A percentile compares a stretch with the other conserved stretches of the same genome.
phyloP scores from a whole-genome alignment of 1,140 invertebrate species.

The Wiebesia pumilae region DNA sequence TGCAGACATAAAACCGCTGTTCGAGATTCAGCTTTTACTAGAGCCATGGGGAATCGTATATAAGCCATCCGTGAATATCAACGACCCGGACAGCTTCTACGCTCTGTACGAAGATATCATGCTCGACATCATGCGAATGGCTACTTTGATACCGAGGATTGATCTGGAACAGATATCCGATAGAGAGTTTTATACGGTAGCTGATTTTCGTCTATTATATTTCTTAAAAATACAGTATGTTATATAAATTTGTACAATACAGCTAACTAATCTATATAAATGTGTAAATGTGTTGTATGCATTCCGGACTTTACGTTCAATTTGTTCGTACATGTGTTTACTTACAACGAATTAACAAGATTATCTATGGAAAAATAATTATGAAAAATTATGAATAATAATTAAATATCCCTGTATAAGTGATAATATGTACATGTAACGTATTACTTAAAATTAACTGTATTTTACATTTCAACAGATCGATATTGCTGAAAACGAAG shows the following conservation, averaged over 20 bases:
- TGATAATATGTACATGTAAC: too few species aligned
- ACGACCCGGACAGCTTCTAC: constrained; percentile 78
- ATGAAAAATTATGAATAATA: too few species aligned
- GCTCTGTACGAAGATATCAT: constrained; percentile 77
- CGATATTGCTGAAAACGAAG: constrained; percentile 65
- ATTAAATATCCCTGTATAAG: too few species aligned
- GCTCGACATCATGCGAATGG: constrained; percentile 80
- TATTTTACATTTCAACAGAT: constrained; percentile 50
- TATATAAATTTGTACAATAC: too few species aligned
- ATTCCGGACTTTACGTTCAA: too few species aligned
- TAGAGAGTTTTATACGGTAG: constrained; percentile 63
- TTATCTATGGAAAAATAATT: too few species aligned
- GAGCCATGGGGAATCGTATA: constrained; percentile 79
- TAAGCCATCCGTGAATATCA: constrained; percentile 78
- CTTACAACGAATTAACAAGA: too few species aligned
- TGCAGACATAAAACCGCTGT: constrained; percentile 71
- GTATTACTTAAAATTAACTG: neutral
- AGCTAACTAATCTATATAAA: too few species aligned
- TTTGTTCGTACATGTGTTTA: too few species aligned
- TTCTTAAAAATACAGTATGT: too few species aligned
- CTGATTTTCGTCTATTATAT: neutral
- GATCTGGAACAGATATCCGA: constrained; percentile 66
- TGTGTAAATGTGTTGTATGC: neutral
- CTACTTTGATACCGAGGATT: constrained; percentile 81
- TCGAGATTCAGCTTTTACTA: constrained; percentile 80